Evolutionary conservation across 2,888 invertebrate species (phyloP), one percentile per base, ranked within the genome.

Genomic region (Tetragonula carbonaria): DNA sequence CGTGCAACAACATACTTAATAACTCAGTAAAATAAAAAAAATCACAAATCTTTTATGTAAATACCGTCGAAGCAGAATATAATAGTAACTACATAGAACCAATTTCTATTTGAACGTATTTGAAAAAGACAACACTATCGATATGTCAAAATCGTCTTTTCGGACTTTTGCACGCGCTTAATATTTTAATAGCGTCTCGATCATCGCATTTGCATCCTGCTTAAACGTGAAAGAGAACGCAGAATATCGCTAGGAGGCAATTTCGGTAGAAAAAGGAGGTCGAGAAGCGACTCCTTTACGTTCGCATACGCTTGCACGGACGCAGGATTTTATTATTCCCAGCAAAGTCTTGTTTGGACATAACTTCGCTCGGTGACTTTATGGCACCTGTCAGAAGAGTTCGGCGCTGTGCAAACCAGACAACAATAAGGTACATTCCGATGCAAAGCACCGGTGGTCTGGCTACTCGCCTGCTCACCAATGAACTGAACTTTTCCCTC

Each of bases 401-500:
- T 92, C 89, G 89, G 90, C 84, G 86, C 88, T 82, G 86, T 84
- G 88, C 90, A 85, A 91, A 86, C 86, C 89, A 86, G 89, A 88
- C 88, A 92, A 93, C 92, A 92, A 92, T 92, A 91, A 92, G 90
- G 87, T 88, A 90, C 88, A 92, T 92, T 92, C 88, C 91, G 88
- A 92, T 93, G 92, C 92, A 92, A 92, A 92, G 84, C 87, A 89
- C 88, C 86, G 78, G 80, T 74, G 73, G 80, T 80, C 82, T 80
- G 83, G 86, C 84, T 67, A 74, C 81, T 77, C 79, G 81, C 62
- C 74, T 78, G 75, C 80, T 80, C 75, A 62, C 82, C 77, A 75
- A 85, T 88, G 79, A 86, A 82, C 75, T 65, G 77, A 79, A 84
- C 83, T 84, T 78, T 78, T 70, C 73, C 75, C 70, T 74, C 72